Evolutionary conservation across 2,797 vertebrate genomes (phyloP).

Genomic region (Podarcis siculus): DNA sequence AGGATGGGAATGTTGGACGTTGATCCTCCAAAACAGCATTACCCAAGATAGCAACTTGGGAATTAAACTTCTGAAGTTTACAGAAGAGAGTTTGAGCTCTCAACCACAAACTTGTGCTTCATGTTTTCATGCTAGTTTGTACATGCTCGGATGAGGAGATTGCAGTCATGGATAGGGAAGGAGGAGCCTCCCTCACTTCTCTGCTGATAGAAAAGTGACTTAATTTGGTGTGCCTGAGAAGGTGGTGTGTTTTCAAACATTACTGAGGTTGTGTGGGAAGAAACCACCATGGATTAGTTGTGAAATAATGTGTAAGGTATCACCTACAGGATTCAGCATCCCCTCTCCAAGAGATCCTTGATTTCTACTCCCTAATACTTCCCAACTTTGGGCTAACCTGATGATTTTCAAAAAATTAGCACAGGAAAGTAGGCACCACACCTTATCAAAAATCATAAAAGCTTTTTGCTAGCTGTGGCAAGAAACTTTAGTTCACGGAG

Average conservation of each 20-base stretch:
- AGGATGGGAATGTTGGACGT: neutral
- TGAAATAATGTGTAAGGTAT: neutral
- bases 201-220: neutral
- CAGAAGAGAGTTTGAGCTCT: neutral
- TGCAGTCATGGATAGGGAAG: neutral
- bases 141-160: neutral
- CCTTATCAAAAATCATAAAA: neutral
- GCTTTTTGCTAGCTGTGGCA: neutral
- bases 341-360: neutral
- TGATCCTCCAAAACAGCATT: neutral
- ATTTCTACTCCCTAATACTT: neutral
- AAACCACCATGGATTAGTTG: neutral
- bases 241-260: neutral
- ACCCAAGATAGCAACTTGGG: neutral
- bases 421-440: neutral
- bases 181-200: neutral
- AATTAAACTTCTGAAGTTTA: neutral
- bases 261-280: neutral
- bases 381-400: neutral
- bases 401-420: neutral
- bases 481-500: neutral
- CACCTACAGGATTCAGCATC: neutral
- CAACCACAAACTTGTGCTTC: neutral
- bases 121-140: neutral
- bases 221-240: neutral